A percentile compares a stretch with the other conserved stretches of the same genome.
These are phyloP conservation scores for Amniataba percoides DNA, from an alignment of 2,797 vertebrate species.

Conservation along the genomic window DNA sequence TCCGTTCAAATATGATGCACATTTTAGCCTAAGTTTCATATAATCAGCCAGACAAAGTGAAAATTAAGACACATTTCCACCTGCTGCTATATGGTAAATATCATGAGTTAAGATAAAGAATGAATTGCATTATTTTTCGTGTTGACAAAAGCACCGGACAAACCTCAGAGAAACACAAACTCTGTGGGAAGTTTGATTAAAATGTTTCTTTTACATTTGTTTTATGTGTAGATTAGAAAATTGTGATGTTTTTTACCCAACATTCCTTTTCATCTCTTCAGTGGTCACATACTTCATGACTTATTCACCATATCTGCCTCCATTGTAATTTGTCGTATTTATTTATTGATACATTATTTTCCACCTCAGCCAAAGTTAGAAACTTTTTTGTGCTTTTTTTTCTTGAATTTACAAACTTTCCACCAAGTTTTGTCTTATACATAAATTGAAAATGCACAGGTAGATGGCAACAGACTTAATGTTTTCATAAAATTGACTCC, in stretches of 20 bases:
- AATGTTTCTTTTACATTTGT: not conserved
- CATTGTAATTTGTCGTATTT: not conserved
- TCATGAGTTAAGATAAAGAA: not conserved
- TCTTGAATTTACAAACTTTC: not conserved
- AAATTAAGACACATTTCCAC: not conserved
- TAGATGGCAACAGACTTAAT: not conserved
- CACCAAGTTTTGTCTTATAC: not conserved
- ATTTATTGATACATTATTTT: not conserved
- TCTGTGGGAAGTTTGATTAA: not conserved
- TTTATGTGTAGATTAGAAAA: not conserved
- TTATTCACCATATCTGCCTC: not conserved
- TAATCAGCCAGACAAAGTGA: no score
- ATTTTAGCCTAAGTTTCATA: no score
- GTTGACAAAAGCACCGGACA: not conserved
- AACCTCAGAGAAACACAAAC: not conserved
- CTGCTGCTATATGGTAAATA: not conserved
- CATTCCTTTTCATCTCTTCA: not conserved
- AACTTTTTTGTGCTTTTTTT: not conserved
- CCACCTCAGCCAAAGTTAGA: not conserved
- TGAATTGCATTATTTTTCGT: no score
- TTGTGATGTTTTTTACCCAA: not conserved
- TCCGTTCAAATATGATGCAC: no score
- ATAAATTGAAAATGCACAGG: slow-evolving; percentile 8
- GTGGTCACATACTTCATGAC: not conserved
- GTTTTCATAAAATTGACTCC: not conserved